Base-by-base conservation (phyloP, 2,113 vertebrate species). In the Bettongia penicillata region DNA sequence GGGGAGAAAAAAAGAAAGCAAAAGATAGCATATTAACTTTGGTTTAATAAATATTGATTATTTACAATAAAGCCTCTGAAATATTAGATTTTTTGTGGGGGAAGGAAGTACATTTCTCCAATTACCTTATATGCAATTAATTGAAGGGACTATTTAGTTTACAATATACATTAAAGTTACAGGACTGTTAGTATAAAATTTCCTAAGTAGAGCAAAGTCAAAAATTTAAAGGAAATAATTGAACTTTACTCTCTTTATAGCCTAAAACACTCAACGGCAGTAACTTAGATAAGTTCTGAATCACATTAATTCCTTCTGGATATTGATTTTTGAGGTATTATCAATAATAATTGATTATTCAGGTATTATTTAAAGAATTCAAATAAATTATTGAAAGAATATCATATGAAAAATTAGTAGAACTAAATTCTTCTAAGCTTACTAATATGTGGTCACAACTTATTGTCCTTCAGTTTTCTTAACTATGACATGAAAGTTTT, bases 151-250 rank as follows among this genome's bases (percentile, higher is more conserved):
- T 43, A 84, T 22, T 22, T 7, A 8, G 93, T 14, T 61, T 31
- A 23, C 12, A 55, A 31, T 51, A 10, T 9, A 90, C 9, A 47
- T 57, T 51, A 57, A 8, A 26, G 19, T 37, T 91, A 52, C 23
- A n/a, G 23, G 12, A 53, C 57, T 52, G 53, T 90, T 92, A 92
- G 43, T 52, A 94, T 94, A 93, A 61, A 77, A 90, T 0, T 5
- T 8, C 50, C 95, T 92, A 90, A 90, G 7, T 50, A 23, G 3
- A 25, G 53, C 8, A 90, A 53, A 28, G 94, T 43, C 95, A 95
- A 93, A 77, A 91, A 92, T 84, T 94, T 89, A 53, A 25, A 53
- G 16, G 25, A 91, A 91, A 90, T 57, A 91, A 53, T 10, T 48
- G 68, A 94, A 61, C 89, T 8, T 3, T 12, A 84, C 91, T 94